Base-by-base conservation (phyloP, 2,113 vertebrate genomes). In the Tor tambroides region DNA sequence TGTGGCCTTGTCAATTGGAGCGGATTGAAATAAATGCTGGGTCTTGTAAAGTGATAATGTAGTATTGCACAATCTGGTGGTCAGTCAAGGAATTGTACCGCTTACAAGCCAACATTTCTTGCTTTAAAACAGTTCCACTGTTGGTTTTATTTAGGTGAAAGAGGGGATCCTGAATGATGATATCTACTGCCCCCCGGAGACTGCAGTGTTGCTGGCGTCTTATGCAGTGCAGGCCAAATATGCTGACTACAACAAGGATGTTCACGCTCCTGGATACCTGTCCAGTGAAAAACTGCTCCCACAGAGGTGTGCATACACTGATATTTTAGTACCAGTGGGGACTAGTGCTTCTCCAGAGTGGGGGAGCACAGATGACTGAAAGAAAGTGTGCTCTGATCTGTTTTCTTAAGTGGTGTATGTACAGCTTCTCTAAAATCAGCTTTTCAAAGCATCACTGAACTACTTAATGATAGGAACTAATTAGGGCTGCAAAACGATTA, bases 141-240 rank as follows among this genome's bases (percentile, higher is more conserved):
- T 80, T 78, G 74, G 32, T 72, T 59, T 51, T 26, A 28, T 78
- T 14, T 10, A 89, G 87, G 98, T 99, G 89, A 99, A 99, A 93
- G 98, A 99, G 91, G 97, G 95, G 9, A 99, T 99, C 93, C 94
- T 99, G 83, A 99, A 98, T 0, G 98, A 99, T 77, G 98, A 99
- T 91, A 99, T 99, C 92, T 99, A 99, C 91, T 99, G 98, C 87
- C 98, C 98, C 23, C 98, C 98, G 4, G 98, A 99, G 93, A 99
- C 98, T 0, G 98, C 98, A 0, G 98, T 99, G 43, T 95, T 99
- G 5, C 91, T 99, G 91, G 98, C 98, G n/a, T 99, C 98, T 1
- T 99, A 99, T 1, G 98, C 98, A 0, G 98, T 99, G 88, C 98
- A 99, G 93, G 98, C 98, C 90, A 99, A 99, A 93, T 97, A 98